These are phyloP conservation scores for Pocillopora verrucosa DNA, from an alignment of 64 coral and sea anemone species.

Conservation along the genomic window DNA sequence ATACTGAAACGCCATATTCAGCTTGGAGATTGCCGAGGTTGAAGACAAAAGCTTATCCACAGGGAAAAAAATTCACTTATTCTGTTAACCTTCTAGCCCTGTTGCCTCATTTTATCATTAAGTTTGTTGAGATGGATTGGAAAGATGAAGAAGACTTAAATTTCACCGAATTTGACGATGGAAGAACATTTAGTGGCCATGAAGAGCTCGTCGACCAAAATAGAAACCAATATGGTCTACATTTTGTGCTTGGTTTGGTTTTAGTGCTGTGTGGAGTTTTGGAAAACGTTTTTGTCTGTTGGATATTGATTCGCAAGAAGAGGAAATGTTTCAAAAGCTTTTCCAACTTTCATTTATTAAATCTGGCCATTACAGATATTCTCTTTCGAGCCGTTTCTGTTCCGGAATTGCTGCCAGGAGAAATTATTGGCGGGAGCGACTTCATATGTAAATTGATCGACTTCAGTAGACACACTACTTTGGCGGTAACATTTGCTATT, in stretches of 20 bases:
- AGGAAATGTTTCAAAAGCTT: constrained; percentile 16
- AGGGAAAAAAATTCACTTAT: too few relatives aligned
- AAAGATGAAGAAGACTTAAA: neutral
- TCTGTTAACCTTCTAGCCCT: too few relatives aligned
- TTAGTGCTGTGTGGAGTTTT: constrained; percentile 7
- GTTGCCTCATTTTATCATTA: too few relatives aligned
- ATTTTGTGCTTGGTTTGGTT: neutral
- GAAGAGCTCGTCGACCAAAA: neutral
- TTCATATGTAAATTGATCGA: neutral
- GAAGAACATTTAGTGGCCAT: neutral
- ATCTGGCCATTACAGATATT: constrained; percentile 47
- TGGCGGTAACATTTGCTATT: constrained; percentile 39
- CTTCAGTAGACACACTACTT: neutral
- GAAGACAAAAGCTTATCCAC: too few relatives aligned
- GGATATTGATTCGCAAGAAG: constrained; percentile 13
- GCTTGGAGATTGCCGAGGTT: too few relatives aligned
- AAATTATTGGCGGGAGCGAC: neutral
- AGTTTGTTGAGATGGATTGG: neutral
- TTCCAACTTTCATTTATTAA: constrained; percentile 46
- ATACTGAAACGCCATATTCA: too few relatives aligned
- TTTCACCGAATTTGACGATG: neutral
- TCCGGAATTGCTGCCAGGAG: neutral
- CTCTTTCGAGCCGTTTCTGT: neutral
- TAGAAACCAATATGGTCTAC: neutral
- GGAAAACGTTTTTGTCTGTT: constrained; percentile 19